phyloP scores from a whole-genome alignment of 2,797 vertebrate species.

The Poecile montanus region DNA sequence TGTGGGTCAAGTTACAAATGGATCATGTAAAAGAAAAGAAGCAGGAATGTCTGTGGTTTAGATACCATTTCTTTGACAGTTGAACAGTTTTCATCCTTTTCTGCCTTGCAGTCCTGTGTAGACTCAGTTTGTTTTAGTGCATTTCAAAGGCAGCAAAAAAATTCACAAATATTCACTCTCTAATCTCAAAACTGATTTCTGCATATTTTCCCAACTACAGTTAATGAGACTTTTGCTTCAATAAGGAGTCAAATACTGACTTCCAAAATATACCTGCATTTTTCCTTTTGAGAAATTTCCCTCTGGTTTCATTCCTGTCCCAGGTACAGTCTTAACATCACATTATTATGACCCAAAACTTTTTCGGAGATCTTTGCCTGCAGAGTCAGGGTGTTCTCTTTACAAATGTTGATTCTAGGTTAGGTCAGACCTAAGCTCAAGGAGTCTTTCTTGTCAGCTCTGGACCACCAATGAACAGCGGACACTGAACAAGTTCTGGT shows the following conservation, averaged over 20 bases:
- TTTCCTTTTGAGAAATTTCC: not conserved
- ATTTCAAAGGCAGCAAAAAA: constrained; percentile 24
- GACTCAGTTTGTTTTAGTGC: not conserved
- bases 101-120: not conserved
- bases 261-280: not conserved
- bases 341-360: not conserved
- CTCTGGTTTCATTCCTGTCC: not conserved
- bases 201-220: not conserved
- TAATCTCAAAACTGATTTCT: not conserved
- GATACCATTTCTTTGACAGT: not conserved
- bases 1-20: not conserved
- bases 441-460: not conserved
- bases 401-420: not conserved
- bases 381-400: not conserved
- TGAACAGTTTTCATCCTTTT: not conserved
- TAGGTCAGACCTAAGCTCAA: not conserved
- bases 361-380: not conserved
- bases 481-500: not conserved
- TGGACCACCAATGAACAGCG: not conserved
- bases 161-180: not conserved
- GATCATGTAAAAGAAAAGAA: not conserved
- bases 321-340: not conserved
- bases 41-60: not conserved
- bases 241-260: not conserved
- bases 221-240: not conserved